Evolutionary conservation across 1,140 invertebrate species (phyloP).

Genomic region (Coelopa frigida): DNA sequence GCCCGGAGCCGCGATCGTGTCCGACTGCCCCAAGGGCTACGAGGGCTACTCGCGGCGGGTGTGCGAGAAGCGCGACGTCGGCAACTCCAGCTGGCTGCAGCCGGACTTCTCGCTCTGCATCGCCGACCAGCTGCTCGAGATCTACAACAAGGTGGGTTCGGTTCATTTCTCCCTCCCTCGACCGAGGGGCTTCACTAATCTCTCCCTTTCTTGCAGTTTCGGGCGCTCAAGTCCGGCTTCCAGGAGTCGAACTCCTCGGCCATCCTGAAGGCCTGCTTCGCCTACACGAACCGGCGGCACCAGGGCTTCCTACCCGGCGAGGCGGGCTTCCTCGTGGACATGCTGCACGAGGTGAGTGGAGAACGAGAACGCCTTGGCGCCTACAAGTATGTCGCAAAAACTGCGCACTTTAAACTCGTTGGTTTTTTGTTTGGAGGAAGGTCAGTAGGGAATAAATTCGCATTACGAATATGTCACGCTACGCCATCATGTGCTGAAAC

Average conservation of each 20-base stretch:
- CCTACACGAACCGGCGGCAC: constrained; percentile 33
- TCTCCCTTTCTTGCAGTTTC: too few species aligned
- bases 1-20: constrained; percentile 52
- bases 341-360: constrained; percentile 39
- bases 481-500: too few species aligned
- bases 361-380: too few species aligned
- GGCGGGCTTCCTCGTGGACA: constrained; percentile 40
- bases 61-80: constrained; percentile 53
- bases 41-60: constrained; percentile 48
- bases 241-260: constrained; percentile 52
- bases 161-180: constrained; percentile 43
- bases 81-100: constrained; percentile 59
- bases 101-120: constrained; percentile 69
- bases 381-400: too few species aligned
- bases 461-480: too few species aligned
- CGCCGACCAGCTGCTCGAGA: constrained; percentile 54
- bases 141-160: constrained; percentile 60
- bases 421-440: too few species aligned
- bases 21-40: constrained; percentile 53
- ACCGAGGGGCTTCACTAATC: too few species aligned
- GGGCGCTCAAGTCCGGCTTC: constrained; percentile 56
- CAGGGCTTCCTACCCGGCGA: constrained; percentile 39
- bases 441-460: too few species aligned
- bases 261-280: constrained; percentile 44
- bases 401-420: too few species aligned